Conservation (phyloP, 1,140 invertebrate species). For the Steinernema khuongi region DNA sequence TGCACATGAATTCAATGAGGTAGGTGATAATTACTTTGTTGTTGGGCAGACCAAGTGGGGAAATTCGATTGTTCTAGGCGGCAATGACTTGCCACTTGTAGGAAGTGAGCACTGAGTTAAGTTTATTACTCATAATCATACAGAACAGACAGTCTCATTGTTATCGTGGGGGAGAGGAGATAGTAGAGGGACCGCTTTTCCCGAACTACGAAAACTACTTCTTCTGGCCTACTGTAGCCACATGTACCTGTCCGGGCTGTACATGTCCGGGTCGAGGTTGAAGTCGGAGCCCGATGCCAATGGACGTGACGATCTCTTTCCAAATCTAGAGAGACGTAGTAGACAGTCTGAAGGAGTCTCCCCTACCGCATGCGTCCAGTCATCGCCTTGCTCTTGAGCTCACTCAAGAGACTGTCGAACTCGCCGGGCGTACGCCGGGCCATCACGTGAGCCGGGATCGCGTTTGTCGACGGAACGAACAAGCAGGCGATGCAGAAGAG, state of each 20-base stretch:
- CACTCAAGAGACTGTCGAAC: conserved; percentile 38
- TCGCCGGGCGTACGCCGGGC: conserved; percentile 56
- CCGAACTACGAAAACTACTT: too few species aligned
- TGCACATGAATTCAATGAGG: conserved; percentile 39
- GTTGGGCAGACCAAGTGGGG: neutral
- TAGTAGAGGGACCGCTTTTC: neutral
- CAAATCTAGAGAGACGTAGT: conserved; percentile 32
- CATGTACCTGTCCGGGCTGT: neutral
- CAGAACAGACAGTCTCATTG: too few species aligned
- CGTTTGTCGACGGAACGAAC: neutral
- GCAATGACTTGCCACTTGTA: neutral
- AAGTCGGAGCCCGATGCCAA: neutral
- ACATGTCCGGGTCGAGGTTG: neutral
- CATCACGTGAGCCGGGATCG: conserved; percentile 32
- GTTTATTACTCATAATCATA: neutral
- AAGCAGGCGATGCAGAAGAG: neutral
- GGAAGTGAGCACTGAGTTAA: neutral
- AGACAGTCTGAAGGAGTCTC: neutral
- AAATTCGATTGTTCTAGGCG: too few species aligned
- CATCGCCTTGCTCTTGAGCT: conserved; percentile 42
- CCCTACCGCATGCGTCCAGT: conserved; percentile 42
- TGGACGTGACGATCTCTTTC: conserved; percentile 28
- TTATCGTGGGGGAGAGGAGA: too few species aligned
- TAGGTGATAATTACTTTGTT: conserved; percentile 9
- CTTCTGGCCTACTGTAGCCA: conserved; percentile 21